Percentiles rank a stretch among this genome's conserved stretches.
phyloP scores from a whole-genome alignment of 2,113 vertebrate genomes.

The Ameiurus melas region DNA sequence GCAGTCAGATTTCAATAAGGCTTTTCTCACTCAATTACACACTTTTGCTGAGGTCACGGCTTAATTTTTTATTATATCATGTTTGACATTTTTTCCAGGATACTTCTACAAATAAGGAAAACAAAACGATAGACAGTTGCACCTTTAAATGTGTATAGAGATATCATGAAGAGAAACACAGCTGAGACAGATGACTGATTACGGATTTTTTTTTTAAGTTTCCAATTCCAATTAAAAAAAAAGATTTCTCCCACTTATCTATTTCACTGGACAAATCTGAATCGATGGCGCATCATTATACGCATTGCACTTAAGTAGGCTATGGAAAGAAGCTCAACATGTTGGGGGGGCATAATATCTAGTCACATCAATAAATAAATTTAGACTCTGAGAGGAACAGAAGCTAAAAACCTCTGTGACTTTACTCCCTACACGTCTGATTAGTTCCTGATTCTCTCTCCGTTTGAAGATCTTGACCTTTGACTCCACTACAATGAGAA shows the following conservation, averaged over 20 bases:
- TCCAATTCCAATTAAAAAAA: not conserved
- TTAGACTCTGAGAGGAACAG: not conserved
- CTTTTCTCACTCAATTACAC: not conserved
- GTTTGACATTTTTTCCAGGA: not conserved
- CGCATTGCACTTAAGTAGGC: not conserved
- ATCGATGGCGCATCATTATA: not conserved
- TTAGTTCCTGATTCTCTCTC: slow-evolving; percentile 8
- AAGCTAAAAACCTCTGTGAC: not conserved
- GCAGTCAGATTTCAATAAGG: not conserved
- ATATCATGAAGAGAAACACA: not conserved
- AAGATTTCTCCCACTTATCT: not conserved
- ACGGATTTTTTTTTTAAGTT: not conserved
- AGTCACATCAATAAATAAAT: not conserved
- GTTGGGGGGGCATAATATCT: not conserved
- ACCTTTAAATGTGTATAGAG: not conserved
- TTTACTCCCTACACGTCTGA: not conserved
- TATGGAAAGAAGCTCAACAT: not conserved
- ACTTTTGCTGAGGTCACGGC: not conserved
- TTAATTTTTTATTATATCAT: not conserved
- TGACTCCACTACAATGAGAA: not conserved
- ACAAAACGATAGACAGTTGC: not conserved
- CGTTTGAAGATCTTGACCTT: slow-evolving; percentile 19
- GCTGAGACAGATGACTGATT: not conserved
- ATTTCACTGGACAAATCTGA: not conserved
- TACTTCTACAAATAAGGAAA: not conserved